phyloP scores from a whole-genome alignment of 2,888 invertebrate genomes.

The Sisyra nigra region DNA sequence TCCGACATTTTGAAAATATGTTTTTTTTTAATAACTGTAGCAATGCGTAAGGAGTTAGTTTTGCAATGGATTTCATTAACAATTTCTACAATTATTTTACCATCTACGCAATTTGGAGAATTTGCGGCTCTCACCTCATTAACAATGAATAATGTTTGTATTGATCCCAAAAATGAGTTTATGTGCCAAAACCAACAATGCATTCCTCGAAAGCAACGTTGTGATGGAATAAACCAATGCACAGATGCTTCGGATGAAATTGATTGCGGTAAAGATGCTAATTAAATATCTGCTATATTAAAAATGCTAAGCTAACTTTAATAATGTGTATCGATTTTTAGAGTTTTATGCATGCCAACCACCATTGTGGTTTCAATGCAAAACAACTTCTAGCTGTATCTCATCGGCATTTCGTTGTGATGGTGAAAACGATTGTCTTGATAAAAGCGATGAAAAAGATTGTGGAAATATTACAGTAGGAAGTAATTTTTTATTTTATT shows the following conservation, averaged over 20 bases:
- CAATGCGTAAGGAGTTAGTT: too few species aligned
- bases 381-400: conserved; percentile 2
- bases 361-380: conserved; percentile 7
- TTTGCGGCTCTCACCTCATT: conserved; percentile 12
- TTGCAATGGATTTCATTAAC: too few species aligned
- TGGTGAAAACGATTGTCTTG: conserved; percentile 6
- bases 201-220: conserved; percentile 19
- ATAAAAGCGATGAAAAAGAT: conserved; percentile 6
- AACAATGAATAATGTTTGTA: conserved; percentile 13
- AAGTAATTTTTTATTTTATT: neutral
- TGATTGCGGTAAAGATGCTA: conserved; percentile 18
- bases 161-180: conserved; percentile 12
- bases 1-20: too few species aligned
- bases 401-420: conserved; percentile 4
- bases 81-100: too few species aligned
- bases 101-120: too few species aligned
- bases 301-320: neutral
- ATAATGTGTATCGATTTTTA: neutral
- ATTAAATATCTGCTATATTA: neutral
- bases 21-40: too few species aligned
- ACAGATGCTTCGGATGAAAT: conserved; percentile 25
- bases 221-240: conserved; percentile 23
- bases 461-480: conserved; percentile 4
- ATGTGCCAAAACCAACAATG: conserved; percentile 18
- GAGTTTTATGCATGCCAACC: conserved; percentile 3